Percentiles rank a stretch among this genome's conserved stretches.
Evolutionary conservation across 2,797 vertebrate species (phyloP).

Genomic region (Pangasius macronema): DNA sequence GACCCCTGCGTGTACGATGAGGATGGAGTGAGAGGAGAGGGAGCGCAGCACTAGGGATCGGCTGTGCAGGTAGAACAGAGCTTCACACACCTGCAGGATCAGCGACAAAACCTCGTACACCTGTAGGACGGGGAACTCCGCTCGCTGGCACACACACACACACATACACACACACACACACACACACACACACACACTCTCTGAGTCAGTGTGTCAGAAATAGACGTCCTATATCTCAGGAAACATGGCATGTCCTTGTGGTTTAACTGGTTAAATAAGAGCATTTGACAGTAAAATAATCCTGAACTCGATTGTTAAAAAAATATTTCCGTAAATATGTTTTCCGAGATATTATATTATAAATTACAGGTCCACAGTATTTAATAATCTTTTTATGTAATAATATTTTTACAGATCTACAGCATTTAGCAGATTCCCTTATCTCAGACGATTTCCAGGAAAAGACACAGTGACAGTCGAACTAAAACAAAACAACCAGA

Average conservation of each 20-base stretch:
- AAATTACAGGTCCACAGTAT: too few relatives aligned
- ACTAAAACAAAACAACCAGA: neutral
- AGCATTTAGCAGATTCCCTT: neutral
- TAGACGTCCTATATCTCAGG: neutral
- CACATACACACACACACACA: slow-evolving; percentile 19
- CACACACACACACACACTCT: neutral
- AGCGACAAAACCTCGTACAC: slow-evolving; percentile 41
- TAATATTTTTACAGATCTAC: neutral
- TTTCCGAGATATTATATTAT: too few relatives aligned
- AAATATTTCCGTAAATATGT: too few relatives aligned
- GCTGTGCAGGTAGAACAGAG: slow-evolving; percentile 70
- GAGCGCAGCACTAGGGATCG: slow-evolving; percentile 63
- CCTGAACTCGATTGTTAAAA: too few relatives aligned
- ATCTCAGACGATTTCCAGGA: neutral
- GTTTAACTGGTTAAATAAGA: neutral
- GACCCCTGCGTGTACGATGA: slow-evolving; percentile 66
- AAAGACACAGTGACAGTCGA: neutral
- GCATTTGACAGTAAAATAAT: too few relatives aligned
- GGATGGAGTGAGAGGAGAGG: slow-evolving; percentile 73
- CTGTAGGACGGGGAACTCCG: slow-evolving; percentile 42
- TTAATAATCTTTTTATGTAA: too few relatives aligned
- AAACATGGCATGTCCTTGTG: neutral
- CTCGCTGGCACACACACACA: slow-evolving; percentile 34
- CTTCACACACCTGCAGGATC: slow-evolving; percentile 70
- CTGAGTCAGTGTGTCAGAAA: neutral